Evolutionary conservation across 2,797 vertebrate species (phyloP).

Genomic region (Rhyacichthys aspro): DNA sequence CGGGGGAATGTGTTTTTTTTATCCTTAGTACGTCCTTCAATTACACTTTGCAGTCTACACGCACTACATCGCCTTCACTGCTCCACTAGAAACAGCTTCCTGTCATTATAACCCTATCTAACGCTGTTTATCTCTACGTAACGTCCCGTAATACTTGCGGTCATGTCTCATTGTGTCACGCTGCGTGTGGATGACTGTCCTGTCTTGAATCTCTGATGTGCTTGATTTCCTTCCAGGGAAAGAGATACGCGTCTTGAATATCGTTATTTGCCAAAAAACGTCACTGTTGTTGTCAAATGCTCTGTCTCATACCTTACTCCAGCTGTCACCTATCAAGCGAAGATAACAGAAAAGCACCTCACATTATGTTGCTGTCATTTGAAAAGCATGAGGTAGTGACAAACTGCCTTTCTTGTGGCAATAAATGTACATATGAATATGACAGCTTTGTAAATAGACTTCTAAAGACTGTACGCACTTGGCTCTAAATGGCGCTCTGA

Average conservation of each 20-base stretch:
- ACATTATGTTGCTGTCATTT: slow-evolving; percentile 38
- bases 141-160: slow-evolving; percentile 38
- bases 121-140: slow-evolving; percentile 38
- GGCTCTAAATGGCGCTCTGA: slow-evolving; percentile 48
- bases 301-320: slow-evolving; percentile 13
- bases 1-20: slow-evolving; percentile 43
- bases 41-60: slow-evolving; percentile 21
- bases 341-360: slow-evolving; percentile 16
- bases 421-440: slow-evolving; percentile 68
- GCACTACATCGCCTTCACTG: slow-evolving; percentile 29
- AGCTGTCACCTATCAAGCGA: slow-evolving; percentile 2
- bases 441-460: slow-evolving; percentile 64
- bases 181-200: slow-evolving; percentile 5
- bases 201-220: slow-evolving; percentile 16
- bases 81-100: slow-evolving; percentile 24
- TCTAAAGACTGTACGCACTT: slow-evolving; percentile 53
- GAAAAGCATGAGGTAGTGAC: slow-evolving; percentile 34
- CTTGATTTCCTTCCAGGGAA: slow-evolving; percentile 21
- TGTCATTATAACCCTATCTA: slow-evolving; percentile 30
- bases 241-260: slow-evolving; percentile 11
- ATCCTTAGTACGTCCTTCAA: slow-evolving; percentile 48
- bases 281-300: slow-evolving; percentile 15
- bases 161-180: slow-evolving; percentile 23
- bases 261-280: slow-evolving; percentile 20
- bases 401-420: slow-evolving; percentile 56